Percentiles rank a stretch among this genome's conserved stretches.
Evolutionary conservation across 2,888 invertebrate species (phyloP).

Genomic region (Tachina lurida): DNA sequence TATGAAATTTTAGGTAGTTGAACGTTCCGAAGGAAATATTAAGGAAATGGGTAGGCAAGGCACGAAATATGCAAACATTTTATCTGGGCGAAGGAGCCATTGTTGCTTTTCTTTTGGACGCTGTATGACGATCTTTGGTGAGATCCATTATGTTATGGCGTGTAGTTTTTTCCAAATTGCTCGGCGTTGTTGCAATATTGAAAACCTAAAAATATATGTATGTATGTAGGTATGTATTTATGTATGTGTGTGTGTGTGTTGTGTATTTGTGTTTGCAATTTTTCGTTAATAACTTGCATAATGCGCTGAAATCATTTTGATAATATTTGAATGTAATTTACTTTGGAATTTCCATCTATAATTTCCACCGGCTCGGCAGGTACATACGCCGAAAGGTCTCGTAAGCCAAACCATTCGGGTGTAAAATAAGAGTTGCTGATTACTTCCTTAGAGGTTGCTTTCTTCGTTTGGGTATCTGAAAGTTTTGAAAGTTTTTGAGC

Average conservation of each 20-base stretch:
- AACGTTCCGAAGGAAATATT: background rate
- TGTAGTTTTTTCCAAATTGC: slow-evolving; percentile 56
- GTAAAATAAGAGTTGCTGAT: slow-evolving; percentile 74
- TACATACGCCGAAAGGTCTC: slow-evolving; percentile 84
- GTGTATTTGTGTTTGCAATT: slow-evolving; percentile 23
- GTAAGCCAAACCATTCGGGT: slow-evolving; percentile 83
- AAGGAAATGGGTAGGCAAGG: background rate
- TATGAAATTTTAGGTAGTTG: slow-evolving; percentile 3
- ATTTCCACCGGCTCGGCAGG: slow-evolving; percentile 85
- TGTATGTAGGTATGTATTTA: slow-evolving; percentile 50
- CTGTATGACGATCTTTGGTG: slow-evolving; percentile 57
- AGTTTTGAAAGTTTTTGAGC: slow-evolving; percentile 65
- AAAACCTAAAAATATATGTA: slow-evolving; percentile 57
- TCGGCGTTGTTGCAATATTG: slow-evolving; percentile 59
- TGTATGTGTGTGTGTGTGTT: slow-evolving; percentile 42
- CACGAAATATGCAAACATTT: slow-evolving; percentile 33
- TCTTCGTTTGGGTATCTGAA: slow-evolving; percentile 69
- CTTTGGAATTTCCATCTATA: slow-evolving; percentile 87
- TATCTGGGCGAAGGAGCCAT: slow-evolving; percentile 80
- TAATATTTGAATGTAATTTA: slow-evolving; percentile 80
- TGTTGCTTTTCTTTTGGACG: slow-evolving; percentile 73
- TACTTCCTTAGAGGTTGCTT: slow-evolving; percentile 59
- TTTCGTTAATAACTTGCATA: slow-evolving; percentile 65
- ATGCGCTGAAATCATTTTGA: slow-evolving; percentile 38
- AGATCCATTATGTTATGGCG: slow-evolving; percentile 65